Conservation (phyloP, 1,140 invertebrate genomes). For the Drosophila mayri region DNA sequence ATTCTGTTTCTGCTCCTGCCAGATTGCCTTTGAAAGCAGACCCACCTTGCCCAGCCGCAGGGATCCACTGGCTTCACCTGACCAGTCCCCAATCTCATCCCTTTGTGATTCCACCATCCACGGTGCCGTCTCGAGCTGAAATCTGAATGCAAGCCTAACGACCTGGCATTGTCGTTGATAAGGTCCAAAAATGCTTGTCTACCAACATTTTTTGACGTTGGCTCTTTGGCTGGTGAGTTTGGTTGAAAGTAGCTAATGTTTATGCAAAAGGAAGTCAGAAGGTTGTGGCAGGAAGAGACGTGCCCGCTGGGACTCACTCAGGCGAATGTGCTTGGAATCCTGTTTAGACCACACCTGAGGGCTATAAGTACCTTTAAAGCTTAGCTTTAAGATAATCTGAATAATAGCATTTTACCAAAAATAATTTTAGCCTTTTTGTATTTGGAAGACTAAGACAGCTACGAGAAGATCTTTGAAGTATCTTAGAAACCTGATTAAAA, state of each 20-base stretch:
- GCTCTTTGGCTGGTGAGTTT: slow-evolving; percentile 13
- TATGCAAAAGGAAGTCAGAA: slow-evolving; percentile 52
- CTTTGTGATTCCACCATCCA: slow-evolving; percentile 6
- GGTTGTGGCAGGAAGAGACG: slow-evolving; percentile 3
- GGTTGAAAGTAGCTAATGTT: slow-evolving; percentile 57
- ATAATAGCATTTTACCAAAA: neutral
- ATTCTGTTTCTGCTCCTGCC: slow-evolving; percentile 2
- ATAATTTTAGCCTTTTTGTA: no score
- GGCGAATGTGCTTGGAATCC: slow-evolving; percentile 26
- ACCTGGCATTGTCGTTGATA: slow-evolving; percentile 80
- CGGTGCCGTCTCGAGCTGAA: slow-evolving; percentile 56
- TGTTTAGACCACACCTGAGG: neutral
- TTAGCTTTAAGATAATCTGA: slow-evolving; percentile 21
- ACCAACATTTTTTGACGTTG: slow-evolving; percentile 37
- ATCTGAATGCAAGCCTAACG: slow-evolving; percentile 80
- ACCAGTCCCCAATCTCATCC: slow-evolving; percentile 5
- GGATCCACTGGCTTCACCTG: slow-evolving; percentile 46
- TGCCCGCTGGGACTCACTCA: slow-evolving; percentile 18
- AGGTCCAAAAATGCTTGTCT: slow-evolving; percentile 65
- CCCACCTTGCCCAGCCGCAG: slow-evolving; percentile 34
- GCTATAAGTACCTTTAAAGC: slow-evolving; percentile 19
- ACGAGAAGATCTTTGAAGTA: no score
- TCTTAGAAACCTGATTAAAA: no score
- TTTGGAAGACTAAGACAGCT: neutral
- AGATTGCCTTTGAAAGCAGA: slow-evolving; percentile 54